phyloP scores from a whole-genome alignment of 2,888 invertebrate genomes.

The Catocala fraxini region DNA sequence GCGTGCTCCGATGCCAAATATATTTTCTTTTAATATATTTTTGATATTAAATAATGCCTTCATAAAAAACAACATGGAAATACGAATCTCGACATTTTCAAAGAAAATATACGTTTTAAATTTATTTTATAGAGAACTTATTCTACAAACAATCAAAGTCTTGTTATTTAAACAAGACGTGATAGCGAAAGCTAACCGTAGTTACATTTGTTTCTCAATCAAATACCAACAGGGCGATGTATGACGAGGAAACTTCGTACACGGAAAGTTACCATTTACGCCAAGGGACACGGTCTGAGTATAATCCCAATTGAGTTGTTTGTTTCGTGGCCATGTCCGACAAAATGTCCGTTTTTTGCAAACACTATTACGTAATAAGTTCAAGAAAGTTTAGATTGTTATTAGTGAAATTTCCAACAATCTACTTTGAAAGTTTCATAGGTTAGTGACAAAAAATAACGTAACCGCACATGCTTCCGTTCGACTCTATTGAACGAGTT shows the following conservation, averaged over 20 bases:
- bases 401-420: conserved; percentile 1
- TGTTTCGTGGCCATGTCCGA: conserved; percentile 1
- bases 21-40: too few species aligned
- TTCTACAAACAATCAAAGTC: too few species aligned
- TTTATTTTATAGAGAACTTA: too few species aligned
- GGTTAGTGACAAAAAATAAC: conserved; percentile 16
- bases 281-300: conserved; percentile 43
- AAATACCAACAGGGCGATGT: conserved; percentile 32
- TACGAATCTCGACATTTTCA: too few species aligned
- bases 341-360: background rate
- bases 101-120: too few species aligned
- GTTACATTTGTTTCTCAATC: conserved; percentile 44
- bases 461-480: conserved; percentile 14
- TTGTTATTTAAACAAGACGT: background rate
- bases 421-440: background rate
- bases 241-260: conserved; percentile 38
- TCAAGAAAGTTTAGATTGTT: conserved; percentile 17
- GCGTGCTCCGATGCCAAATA: too few species aligned
- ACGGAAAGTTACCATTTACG: conserved; percentile 38
- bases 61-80: too few species aligned
- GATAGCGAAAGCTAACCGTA: conserved; percentile 44
- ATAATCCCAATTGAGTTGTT: conserved; percentile 44
- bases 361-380: conserved; percentile 4
- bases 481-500: conserved; percentile 18
- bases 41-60: too few species aligned